Conservation (phyloP, 2,888 invertebrate species). For the Cephus runcator region DNA sequence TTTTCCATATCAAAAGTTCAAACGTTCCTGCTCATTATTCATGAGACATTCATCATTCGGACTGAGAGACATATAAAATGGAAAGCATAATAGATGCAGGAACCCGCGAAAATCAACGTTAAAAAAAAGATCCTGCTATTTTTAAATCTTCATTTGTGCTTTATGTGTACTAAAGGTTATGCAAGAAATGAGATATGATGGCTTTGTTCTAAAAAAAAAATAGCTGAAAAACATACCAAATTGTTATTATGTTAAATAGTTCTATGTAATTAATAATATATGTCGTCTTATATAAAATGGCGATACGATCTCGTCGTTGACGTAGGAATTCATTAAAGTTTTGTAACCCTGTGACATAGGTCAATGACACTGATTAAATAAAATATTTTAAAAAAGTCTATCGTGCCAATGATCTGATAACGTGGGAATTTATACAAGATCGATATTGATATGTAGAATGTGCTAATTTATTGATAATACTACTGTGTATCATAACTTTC, state of each 20-base stretch:
- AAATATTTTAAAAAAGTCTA: background rate
- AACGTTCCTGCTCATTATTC: conserved; percentile 50
- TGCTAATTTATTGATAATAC: background rate
- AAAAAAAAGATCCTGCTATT: background rate
- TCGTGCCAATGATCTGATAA: background rate
- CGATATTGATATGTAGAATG: background rate
- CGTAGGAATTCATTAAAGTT: background rate
- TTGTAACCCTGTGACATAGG: background rate
- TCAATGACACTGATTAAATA: background rate
- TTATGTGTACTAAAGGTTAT: background rate
- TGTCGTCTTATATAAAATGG: background rate
- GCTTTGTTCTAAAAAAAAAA: background rate
- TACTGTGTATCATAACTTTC: background rate
- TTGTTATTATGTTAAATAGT: background rate
- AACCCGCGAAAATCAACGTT: background rate
- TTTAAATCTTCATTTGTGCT: background rate
- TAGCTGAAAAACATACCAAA: background rate
- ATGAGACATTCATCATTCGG: conserved; percentile 43
- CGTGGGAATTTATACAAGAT: background rate
- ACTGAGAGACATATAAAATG: background rate
- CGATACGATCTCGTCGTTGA: background rate
- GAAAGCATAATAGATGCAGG: background rate
- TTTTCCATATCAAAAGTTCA: conserved; percentile 55
- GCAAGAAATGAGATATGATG: background rate
- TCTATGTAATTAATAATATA: background rate